A percentile compares a stretch with the other conserved stretches of the same genome.
Evolutionary conservation across 2,888 invertebrate species (phyloP).

Genomic region (Anoncus sp.): DNA sequence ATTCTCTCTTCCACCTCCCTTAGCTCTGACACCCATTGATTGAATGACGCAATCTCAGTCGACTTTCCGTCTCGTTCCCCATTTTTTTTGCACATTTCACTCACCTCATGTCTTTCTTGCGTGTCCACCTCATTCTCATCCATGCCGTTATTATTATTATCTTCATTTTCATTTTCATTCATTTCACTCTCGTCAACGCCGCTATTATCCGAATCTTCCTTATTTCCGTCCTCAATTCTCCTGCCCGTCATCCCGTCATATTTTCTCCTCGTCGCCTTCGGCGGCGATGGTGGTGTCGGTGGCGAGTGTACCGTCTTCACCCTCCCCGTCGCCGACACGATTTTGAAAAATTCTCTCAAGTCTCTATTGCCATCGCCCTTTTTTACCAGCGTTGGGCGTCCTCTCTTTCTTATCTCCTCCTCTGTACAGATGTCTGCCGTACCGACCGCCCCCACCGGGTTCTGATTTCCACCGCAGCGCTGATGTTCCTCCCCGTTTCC

Average conservation of each 20-base stretch:
- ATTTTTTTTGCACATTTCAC: neutral
- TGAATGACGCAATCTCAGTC: neutral
- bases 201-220: neutral
- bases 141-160: neutral
- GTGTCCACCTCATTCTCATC: neutral
- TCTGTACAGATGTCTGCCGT: neutral
- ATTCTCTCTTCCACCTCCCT: slow-evolving; percentile 6
- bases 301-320: neutral
- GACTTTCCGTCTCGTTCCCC: neutral
- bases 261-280: neutral
- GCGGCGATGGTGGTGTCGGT: neutral
- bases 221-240: neutral
- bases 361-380: neutral
- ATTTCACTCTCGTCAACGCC: neutral
- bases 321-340: neutral
- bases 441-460: neutral
- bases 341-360: slow-evolving; percentile 1
- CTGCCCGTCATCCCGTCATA: neutral
- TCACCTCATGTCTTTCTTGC: neutral
- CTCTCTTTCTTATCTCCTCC: slow-evolving; percentile 4
- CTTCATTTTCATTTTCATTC: neutral
- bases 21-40: neutral
- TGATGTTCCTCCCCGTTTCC: slow-evolving; percentile 2
- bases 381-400: neutral
- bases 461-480: neutral